Base-by-base conservation (phyloP, 2,797 vertebrate genomes). In the Numenius phaeopus region DNA sequence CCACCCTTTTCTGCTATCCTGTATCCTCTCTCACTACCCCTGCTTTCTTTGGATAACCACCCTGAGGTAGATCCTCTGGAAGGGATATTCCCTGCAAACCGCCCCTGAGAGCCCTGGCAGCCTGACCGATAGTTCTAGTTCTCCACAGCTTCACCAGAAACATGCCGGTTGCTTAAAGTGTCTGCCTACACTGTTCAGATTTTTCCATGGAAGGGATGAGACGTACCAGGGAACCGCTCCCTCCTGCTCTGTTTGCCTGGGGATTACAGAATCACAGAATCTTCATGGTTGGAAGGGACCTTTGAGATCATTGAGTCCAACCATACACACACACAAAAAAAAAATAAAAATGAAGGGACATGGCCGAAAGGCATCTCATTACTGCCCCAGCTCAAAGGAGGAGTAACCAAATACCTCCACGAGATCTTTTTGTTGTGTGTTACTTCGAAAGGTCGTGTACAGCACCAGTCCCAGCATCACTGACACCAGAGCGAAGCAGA, bases 401-500 rank as follows among this genome's bases (percentile, higher is more conserved):
- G 18, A 71, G 52, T 49, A 76, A 83, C 16, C 8, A 14, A 66
- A 76, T 97, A 99, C 99, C 99, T 99, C 98, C 87, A 98, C 94
- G 6, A 97, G 95, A 65, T 95, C 98, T 90, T 97, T 98, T 32
- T 97, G 98, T 40, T 97, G 95, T 20, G 93, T 62, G 10, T 87
- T 93, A 22, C 98, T 98, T 69, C 98, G 97, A 66, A 99, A 98
- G 72, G 98, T 98, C 1, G 98, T 92, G 89, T 98, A 98, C 21
- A 98, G 89, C 91, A 99, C 98, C 89, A 99, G 98, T 58, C 98
- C 96, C 89, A 99, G 97, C 24, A 97, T 97, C 18, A 98, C 96
- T 7, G 98, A 94, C 69, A 99, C 98, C 52, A 99, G 85, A 1
- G 98, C 88, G 23, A 98, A 95, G 42, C 98, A 99, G 0, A 98